Base-by-base conservation (phyloP, 2,888 invertebrate genomes). In the Schizaphis graminum region DNA sequence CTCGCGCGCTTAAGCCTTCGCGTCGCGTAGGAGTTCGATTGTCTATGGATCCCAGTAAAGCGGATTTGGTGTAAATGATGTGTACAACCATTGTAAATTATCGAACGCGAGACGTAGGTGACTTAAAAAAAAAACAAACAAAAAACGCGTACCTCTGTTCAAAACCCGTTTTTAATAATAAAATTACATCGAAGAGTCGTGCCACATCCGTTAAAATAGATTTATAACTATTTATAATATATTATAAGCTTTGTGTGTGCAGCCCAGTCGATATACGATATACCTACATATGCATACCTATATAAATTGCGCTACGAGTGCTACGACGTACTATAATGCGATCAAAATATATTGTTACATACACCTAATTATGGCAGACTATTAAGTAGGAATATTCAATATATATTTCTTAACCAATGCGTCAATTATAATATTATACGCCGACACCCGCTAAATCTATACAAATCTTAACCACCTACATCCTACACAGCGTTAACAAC, bases 31-130 rank as follows among this genome's bases (percentile, higher is more conserved):
- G 77, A 77, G 77, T 77, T 77, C 77, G 35, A 77, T 77, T 77
- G 77, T 77, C 35, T 21, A 77, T 77, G 35, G 77, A 77, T 35
- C 77, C 35, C 77, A 77, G 35, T 8, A 77, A 77, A 77, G 77
- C 77, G 77, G 77, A 77, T 77, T 77, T 77, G 77, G 77, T 77
- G 35, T 77, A 77, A 77, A 77, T 77, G 35, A 77, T 77, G 35
- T 77, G 35, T 77, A 77, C 77, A 77, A 67, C 35, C 77, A 77
- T 77, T 77, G 77, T 77, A 77, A 77, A 77, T 77, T 77, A 77
- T 77, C 77, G 21, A 77, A 21, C 77, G 35, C 77, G 35, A 77
- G 77, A 35, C 35, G 35, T 67, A 77, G 35, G 35, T 77, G 7
- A 77, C 21, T 77, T 77, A 35, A 77, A 67, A 67, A 61, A 57